Evolutionary conservation across 2,113 vertebrate genomes (phyloP).

Genomic region (Ciconia stormi): DNA sequence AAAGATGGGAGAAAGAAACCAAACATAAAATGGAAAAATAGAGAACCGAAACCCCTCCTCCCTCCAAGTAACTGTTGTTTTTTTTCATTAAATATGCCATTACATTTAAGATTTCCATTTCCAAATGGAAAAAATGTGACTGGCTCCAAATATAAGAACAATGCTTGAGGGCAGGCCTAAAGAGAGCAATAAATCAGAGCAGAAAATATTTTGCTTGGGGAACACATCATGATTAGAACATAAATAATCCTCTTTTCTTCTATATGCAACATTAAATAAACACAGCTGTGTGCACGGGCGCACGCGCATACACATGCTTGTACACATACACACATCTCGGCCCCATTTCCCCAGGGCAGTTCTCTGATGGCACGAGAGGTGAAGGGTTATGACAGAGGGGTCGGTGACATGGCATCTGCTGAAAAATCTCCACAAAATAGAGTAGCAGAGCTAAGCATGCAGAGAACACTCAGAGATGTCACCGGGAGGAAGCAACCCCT

Average conservation of each 20-base stretch:
- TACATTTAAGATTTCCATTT: conserved; percentile 20
- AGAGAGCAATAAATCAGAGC: conserved; percentile 37
- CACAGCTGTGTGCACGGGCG: not conserved
- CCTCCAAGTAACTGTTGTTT: not conserved
- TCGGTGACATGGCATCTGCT: not conserved
- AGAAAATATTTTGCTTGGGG: conserved; percentile 14
- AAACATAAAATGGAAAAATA: not conserved
- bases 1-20: not conserved
- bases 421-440: not conserved
- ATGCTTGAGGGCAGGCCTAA: conserved; percentile 30
- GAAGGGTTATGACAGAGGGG: not conserved
- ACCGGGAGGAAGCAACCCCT: not conserved
- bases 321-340: not conserved
- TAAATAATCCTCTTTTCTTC: conserved; percentile 51
- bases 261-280: not conserved
- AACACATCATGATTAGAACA: not conserved
- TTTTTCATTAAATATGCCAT: not conserved
- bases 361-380: not conserved
- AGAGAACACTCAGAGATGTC: not conserved
- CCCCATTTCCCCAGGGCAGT: not conserved
- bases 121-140: conserved; percentile 25
- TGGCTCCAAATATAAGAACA: conserved; percentile 23
- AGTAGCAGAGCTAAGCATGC: not conserved
- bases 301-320: not conserved
- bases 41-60: not conserved